Conservation (phyloP, 2,113 vertebrate genomes). For the Anser cygnoides region DNA sequence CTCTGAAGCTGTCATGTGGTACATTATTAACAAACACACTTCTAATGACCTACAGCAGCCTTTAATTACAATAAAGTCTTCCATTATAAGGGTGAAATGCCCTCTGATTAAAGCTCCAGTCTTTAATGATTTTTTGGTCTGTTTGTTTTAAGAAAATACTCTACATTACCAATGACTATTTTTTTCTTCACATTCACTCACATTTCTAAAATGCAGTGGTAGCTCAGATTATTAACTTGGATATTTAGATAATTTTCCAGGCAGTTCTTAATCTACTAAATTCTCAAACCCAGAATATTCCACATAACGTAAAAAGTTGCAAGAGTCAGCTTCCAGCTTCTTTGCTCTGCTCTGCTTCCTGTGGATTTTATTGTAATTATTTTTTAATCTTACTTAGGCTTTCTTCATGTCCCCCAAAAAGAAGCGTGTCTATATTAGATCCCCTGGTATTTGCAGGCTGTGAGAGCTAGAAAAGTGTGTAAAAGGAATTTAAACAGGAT, state of each 20-base stretch:
- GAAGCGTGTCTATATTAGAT: neutral
- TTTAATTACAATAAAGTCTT: conserved; percentile 67
- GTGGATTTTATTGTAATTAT: neutral
- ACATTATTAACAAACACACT: conserved; percentile 57
- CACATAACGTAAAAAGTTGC: neutral
- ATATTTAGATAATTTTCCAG: neutral
- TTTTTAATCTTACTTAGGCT: conserved; percentile 2
- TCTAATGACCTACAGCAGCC: conserved; percentile 56
- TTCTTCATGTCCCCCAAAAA: conserved; percentile 1
- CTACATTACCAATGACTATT: neutral
- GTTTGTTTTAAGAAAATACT: neutral
- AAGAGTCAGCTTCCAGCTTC: neutral
- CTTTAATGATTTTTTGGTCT: conserved; percentile 7
- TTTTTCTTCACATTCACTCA: conserved; percentile 14
- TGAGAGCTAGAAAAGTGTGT: neutral
- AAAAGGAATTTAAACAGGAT: neutral
- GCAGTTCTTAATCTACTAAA: neutral
- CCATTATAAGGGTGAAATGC: conserved; percentile 16
- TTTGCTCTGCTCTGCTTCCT: neutral
- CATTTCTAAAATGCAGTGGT: neutral
- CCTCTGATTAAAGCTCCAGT: conserved; percentile 57
- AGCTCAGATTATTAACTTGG: conserved; percentile 1
- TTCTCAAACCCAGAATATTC: neutral
- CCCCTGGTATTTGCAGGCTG: neutral
- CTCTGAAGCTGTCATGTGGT: conserved; percentile 46